Conservation (phyloP, 2,888 invertebrate species). For the Carcina quercana region DNA sequence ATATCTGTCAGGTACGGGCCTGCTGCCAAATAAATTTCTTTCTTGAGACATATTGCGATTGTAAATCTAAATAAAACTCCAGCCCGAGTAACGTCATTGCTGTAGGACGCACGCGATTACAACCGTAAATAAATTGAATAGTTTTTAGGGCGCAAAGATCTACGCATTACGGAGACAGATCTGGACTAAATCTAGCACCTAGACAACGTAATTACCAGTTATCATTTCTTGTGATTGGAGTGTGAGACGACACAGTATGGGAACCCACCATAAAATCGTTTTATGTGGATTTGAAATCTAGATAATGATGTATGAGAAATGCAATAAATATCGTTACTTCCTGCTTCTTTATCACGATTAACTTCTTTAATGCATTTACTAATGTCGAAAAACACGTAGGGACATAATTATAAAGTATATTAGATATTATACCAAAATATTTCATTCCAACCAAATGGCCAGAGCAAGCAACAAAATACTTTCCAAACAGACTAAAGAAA, state of each 20-base stretch:
- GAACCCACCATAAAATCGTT: constrained; percentile 11
- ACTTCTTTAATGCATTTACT: too few relatives aligned
- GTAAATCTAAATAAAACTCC: constrained; percentile 20
- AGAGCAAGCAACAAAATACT: too few relatives aligned
- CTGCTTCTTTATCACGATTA: too few relatives aligned
- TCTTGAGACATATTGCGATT: constrained; percentile 6
- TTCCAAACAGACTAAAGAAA: too few relatives aligned
- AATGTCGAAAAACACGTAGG: too few relatives aligned
- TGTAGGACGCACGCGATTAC: constrained; percentile 25
- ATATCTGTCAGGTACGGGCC: too few relatives aligned
- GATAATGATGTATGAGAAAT: too few relatives aligned
- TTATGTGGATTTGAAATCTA: constrained; percentile 3
- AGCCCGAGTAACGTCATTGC: constrained; percentile 27
- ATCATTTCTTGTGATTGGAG: constrained; percentile 25
- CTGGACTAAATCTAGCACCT: constrained; percentile 28
- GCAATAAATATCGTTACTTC: too few relatives aligned
- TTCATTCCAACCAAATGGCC: too few relatives aligned
- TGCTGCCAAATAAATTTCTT: background rate
- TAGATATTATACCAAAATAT: too few relatives aligned
- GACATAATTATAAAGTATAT: too few relatives aligned
- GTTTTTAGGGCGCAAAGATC: constrained; percentile 47
- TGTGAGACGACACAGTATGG: constrained; percentile 24
- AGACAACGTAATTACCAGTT: constrained; percentile 16
- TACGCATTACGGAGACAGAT: constrained; percentile 27
- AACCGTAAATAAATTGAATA: constrained; percentile 25